Percentiles rank a stretch among this genome's conserved stretches.
phyloP scores from a whole-genome alignment of 2,888 invertebrate species.

The Temnothorax ravouxi region DNA sequence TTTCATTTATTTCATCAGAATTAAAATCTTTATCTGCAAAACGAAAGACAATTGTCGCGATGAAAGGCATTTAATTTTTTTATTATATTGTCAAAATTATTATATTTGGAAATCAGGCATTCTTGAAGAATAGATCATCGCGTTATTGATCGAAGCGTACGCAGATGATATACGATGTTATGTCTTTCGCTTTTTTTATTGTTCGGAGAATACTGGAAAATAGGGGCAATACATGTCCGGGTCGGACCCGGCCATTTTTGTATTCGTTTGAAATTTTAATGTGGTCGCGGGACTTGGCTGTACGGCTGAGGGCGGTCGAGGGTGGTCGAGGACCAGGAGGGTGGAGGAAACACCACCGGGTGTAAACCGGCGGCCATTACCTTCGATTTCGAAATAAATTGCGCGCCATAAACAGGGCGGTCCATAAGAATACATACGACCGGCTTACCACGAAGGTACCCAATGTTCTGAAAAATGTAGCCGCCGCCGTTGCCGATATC shows the following conservation, averaged over 20 bases:
- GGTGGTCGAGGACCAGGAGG: slow-evolving; percentile 42
- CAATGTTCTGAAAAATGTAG: slow-evolving; percentile 81
- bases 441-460: slow-evolving; percentile 82
- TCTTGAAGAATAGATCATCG: neutral
- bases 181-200: slow-evolving; percentile 46
- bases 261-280: slow-evolving; percentile 85
- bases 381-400: slow-evolving; percentile 86
- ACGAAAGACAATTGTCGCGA: neutral
- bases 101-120: neutral
- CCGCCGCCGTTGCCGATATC: slow-evolving; percentile 75
- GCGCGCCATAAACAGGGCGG: slow-evolving; percentile 85
- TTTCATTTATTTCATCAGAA: neutral
- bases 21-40: neutral
- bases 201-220: slow-evolving; percentile 60
- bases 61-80: neutral
- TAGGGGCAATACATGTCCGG: slow-evolving; percentile 82
- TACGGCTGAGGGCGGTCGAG: slow-evolving; percentile 51
- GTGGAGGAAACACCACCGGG: slow-evolving; percentile 66
- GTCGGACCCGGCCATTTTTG: slow-evolving; percentile 79
- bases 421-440: slow-evolving; percentile 85
- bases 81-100: neutral
- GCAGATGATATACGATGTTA: neutral
- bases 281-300: slow-evolving; percentile 70
- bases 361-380: slow-evolving; percentile 85
- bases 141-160: neutral